Evolutionary conservation across 92 coral and sea anemone species (phyloP), one percentile per base, ranked within the genome.

Genomic region (Epizoanthus rinbou): DNA sequence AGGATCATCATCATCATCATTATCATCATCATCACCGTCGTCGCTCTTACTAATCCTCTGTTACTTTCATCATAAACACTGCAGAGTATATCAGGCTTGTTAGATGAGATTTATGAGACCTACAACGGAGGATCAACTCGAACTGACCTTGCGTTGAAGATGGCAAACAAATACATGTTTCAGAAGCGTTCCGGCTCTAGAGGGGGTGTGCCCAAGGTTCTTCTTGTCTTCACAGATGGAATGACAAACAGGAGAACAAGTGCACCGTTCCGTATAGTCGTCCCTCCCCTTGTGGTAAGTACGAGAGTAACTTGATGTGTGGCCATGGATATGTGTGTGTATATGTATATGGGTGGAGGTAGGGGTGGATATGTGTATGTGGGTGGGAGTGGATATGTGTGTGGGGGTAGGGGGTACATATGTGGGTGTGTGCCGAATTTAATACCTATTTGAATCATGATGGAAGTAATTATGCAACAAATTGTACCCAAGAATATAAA

Each of bases 401-500:
- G 43, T 37, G 43, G 5, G 43, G 6, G 43, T 37, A 4, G 43
- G 5, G 0, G 0, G 43, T 37, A 4, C 0, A 37, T 37, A 6
- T 37, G 43, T 37, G 43, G 1, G 43, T 37, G 43, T 37, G n/a
- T n/a, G n/a, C n/a, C n/a, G n/a, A n/a, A n/a, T n/a, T n/a, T n/a
- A n/a, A n/a, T n/a, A n/a, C n/a, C n/a, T n/a, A n/a, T n/a, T n/a
- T n/a, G n/a, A n/a, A n/a, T n/a, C n/a, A n/a, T 21, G 1, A 3
- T 18, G 82, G 82, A 8, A 11, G 57, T 21, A 7, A 5, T 54
- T 76, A 59, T 9, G 57, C 76, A 19, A 0, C 68, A 18, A 84
- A 60, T 63, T 87, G 87, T 8, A 57, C 87, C 15, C 67, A 24
- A n/a, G 21, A 68, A 33, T 57, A 57, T 21, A 69, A 73, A 25